Evolutionary conservation across 2,113 vertebrate species (phyloP).

Genomic region (Etia nguti): DNA sequence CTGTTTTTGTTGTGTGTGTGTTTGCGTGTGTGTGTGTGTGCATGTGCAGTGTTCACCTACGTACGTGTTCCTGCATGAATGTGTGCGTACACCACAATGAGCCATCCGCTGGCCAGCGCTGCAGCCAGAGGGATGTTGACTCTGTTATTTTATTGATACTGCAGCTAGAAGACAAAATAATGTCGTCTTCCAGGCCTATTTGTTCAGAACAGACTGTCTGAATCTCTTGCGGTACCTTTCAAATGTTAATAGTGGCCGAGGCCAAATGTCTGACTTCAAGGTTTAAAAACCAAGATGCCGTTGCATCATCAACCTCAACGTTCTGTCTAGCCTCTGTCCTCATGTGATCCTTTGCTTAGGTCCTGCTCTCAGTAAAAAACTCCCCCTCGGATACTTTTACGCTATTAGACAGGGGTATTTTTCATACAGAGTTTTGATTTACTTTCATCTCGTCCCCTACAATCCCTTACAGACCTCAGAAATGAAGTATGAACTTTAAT

Average conservation of each 20-base stretch:
- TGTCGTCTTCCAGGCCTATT: slow-evolving; percentile 8
- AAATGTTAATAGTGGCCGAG: not conserved
- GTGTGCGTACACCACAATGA: not conserved
- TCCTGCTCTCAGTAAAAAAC: slow-evolving; percentile 10
- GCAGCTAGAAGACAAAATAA: slow-evolving; percentile 41
- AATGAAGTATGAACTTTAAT: not conserved
- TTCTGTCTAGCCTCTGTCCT: slow-evolving; percentile 5
- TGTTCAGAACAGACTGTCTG: slow-evolving; percentile 23
- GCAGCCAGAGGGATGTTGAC: slow-evolving; percentile 14
- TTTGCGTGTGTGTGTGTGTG: too few species aligned
- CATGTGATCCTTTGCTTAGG: not conserved
- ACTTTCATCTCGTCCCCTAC: not conserved
- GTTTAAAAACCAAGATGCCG: slow-evolving; percentile 19
- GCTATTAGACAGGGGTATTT: not conserved
- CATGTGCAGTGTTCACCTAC: not conserved
- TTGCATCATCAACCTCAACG: slow-evolving; percentile 38
- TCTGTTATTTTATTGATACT: slow-evolving; percentile 50
- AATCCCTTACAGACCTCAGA: not conserved
- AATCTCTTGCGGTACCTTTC: slow-evolving; percentile 16
- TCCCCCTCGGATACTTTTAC: slow-evolving; percentile 2
- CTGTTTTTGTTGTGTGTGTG: not conserved
- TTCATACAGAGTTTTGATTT: not conserved
- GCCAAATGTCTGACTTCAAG: slow-evolving; percentile 28
- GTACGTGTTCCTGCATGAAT: not conserved
- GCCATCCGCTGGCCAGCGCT: not conserved